Conservation (phyloP, 2,888 invertebrate species). For the Balanococcus diminutus region DNA sequence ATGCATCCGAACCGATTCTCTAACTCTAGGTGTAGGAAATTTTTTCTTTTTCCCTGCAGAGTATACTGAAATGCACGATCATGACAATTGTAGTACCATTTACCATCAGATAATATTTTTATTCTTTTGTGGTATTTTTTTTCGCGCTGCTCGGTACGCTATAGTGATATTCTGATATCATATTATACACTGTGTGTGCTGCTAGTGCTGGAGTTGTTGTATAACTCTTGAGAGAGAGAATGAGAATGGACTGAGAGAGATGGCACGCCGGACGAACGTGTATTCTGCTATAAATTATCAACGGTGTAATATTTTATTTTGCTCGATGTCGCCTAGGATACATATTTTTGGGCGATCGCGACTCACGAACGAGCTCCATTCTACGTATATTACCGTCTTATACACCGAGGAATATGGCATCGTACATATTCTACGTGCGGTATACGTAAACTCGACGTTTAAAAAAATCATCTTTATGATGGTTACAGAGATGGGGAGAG, state of each 20-base stretch:
- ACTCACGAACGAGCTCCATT: not conserved
- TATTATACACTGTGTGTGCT: not conserved
- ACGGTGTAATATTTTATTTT: conserved; percentile 23
- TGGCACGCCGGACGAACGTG: not conserved
- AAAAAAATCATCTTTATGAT: conserved; percentile 23
- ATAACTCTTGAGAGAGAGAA: not conserved
- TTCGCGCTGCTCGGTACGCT: not conserved
- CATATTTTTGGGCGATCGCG: conserved; percentile 30
- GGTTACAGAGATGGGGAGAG: not conserved
- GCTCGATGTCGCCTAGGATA: not conserved
- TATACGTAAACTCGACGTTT: not conserved
- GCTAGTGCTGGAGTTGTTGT: no score
- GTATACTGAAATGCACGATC: conserved; percentile 4
- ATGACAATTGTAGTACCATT: not conserved
- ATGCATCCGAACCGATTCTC: not conserved
- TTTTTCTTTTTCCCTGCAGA: not conserved
- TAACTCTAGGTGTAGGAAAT: not conserved
- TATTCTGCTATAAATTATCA: conserved; percentile 16
- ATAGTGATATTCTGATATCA: conserved; percentile 5
- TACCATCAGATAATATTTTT: conserved; percentile 33
- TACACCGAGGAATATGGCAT: not conserved
- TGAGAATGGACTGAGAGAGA: not conserved
- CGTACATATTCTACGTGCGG: no score
- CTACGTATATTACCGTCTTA: not conserved
- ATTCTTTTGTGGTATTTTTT: conserved; percentile 25